These are phyloP conservation scores for Chamaea fasciata DNA, from an alignment of 2,113 vertebrate species.

Conservation along the genomic window DNA sequence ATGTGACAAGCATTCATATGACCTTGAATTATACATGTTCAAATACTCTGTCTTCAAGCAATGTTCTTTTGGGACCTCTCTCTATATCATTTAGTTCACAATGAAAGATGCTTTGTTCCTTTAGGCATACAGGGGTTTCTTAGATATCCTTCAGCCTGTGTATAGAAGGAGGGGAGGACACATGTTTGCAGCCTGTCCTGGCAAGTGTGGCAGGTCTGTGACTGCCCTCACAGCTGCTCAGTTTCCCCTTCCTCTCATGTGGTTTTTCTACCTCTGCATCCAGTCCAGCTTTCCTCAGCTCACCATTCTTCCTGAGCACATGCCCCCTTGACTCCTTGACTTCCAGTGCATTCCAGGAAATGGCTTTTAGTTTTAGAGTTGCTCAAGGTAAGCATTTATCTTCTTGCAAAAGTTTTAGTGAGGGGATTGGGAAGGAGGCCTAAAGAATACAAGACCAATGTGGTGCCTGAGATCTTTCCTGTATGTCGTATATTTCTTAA, in stretches of 20 bases:
- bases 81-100: not conserved
- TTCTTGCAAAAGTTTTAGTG: not conserved
- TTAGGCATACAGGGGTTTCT: not conserved
- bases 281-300: not conserved
- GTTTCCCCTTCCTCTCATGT: not conserved
- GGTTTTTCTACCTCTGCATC: not conserved
- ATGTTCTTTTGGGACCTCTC: not conserved
- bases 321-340: not conserved
- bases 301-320: not conserved
- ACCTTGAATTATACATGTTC: not conserved
- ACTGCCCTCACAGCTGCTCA: not conserved
- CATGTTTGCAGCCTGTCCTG: accelerated
- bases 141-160: not conserved
- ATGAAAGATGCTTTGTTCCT: not conserved
- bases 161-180: not conserved
- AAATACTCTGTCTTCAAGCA: not conserved
- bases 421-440: not conserved
- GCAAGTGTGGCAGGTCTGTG: not conserved
- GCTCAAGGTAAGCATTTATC: not conserved
- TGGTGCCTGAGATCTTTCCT: not conserved
- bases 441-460: not conserved
- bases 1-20: not conserved
- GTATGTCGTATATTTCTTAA: not conserved
- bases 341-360: not conserved
- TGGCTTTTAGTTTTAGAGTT: not conserved